A percentile compares a stretch with the other conserved stretches of the same genome.
These are phyloP conservation scores for Drosophila mercatorum DNA, from an alignment of 2,888 invertebrate species.

Conservation along the genomic window DNA sequence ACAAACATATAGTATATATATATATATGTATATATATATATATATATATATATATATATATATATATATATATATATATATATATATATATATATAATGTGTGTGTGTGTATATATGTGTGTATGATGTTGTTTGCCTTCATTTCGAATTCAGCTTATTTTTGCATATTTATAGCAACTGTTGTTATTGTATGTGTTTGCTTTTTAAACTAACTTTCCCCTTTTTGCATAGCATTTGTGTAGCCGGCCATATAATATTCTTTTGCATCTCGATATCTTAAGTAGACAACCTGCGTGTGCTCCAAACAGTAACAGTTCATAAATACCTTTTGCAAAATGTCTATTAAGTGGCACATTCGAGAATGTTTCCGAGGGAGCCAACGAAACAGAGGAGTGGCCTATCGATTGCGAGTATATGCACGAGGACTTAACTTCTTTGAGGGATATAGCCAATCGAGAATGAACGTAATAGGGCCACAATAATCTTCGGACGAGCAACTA, in stretches of 20 bases:
- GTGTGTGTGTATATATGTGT: neutral
- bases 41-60: neutral
- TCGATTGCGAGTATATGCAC: neutral
- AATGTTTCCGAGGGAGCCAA: conserved; percentile 3
- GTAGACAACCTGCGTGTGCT: conserved; percentile 50
- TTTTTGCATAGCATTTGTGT: conserved; percentile 33
- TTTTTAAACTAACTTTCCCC: conserved; percentile 43
- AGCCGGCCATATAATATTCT: conserved; percentile 40
- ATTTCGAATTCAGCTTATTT: conserved; percentile 74
- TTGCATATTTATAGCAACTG: conserved; percentile 69
- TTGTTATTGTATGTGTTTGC: conserved; percentile 48
- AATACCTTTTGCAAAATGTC: conserved; percentile 25
- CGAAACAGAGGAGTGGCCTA: neutral
- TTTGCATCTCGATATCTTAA: conserved; percentile 63
- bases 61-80: neutral
- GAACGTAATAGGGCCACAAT: conserved; percentile 38
- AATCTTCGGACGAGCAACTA: conserved; percentile 13
- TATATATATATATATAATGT: neutral
- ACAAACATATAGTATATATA: neutral
- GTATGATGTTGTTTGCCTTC: conserved; percentile 53
- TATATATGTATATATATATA: neutral
- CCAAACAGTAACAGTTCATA: conserved; percentile 17
- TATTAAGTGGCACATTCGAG: conserved; percentile 36
- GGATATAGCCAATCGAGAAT: conserved; percentile 31
- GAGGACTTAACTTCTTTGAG: neutral